Evolutionary conservation across 2,113 vertebrate species (phyloP).

Genomic region (Labeo rohita): DNA sequence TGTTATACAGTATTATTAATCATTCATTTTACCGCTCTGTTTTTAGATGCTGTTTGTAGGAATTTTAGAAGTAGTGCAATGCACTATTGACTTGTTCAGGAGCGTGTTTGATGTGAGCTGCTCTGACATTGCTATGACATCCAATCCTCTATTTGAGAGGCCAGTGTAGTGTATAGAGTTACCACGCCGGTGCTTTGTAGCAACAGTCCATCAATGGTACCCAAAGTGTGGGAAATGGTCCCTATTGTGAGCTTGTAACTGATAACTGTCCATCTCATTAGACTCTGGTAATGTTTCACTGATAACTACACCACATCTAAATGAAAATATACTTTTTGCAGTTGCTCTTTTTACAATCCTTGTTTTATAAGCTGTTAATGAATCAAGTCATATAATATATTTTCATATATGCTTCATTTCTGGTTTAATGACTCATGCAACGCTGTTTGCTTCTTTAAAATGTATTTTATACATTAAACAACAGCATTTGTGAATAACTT

Average conservation of each 20-base stretch:
- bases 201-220: slow-evolving; percentile 26
- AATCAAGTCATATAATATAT: neutral
- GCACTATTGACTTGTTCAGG: neutral
- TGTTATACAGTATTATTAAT: neutral
- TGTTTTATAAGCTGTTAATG: neutral
- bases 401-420: neutral
- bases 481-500: neutral
- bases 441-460: neutral
- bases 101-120: slow-evolving; percentile 20
- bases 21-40: neutral
- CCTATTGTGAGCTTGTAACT: slow-evolving; percentile 53
- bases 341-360: neutral
- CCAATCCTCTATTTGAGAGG: slow-evolving; percentile 44
- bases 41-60: neutral
- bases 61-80: neutral
- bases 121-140: slow-evolving; percentile 49
- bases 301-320: neutral
- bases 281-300: slow-evolving; percentile 18
- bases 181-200: slow-evolving; percentile 17
- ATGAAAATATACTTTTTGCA: neutral
- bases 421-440: neutral
- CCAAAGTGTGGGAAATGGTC: slow-evolving; percentile 37
- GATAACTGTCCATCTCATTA: slow-evolving; percentile 33
- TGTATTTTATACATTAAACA: neutral
- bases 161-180: slow-evolving; percentile 45